Percentiles rank a stretch among this genome's conserved stretches.
Evolutionary conservation across 2,113 vertebrate genomes (phyloP).

Genomic region (Notarius quadriscutis): DNA sequence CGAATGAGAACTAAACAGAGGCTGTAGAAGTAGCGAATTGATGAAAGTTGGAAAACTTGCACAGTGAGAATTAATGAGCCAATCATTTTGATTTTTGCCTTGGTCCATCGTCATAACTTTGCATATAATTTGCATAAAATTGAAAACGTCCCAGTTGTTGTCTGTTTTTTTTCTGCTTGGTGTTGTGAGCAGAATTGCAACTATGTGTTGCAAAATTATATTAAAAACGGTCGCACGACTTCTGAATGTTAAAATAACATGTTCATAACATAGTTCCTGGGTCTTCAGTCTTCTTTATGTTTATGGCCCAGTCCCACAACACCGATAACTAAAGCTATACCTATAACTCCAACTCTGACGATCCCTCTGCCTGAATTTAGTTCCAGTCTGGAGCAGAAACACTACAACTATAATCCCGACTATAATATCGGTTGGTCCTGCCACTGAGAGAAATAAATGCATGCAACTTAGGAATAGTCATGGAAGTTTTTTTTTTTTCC

Average conservation of each 20-base stretch:
- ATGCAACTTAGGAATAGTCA: too few relatives aligned
- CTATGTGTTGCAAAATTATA: neutral
- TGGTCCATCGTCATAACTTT: neutral
- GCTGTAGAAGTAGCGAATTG: neutral
- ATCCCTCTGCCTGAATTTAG: too few relatives aligned
- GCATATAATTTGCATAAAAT: neutral
- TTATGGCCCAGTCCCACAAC: too few relatives aligned
- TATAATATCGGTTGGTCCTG: too few relatives aligned
- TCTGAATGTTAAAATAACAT: neutral
- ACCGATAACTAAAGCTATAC: too few relatives aligned
- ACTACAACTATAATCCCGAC: too few relatives aligned
- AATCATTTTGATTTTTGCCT: neutral
- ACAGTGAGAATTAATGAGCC: neutral
- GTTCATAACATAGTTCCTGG: too few relatives aligned
- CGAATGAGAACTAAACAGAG: neutral
- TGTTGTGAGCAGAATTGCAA: neutral
- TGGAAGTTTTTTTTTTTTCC: too few relatives aligned
- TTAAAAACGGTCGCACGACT: neutral
- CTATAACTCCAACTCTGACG: too few relatives aligned
- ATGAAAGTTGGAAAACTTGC: neutral
- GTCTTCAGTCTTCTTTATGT: neutral
- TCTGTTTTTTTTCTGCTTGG: neutral
- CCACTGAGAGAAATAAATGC: too few relatives aligned
- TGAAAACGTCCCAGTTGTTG: neutral
- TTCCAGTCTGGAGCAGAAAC: too few relatives aligned